These are phyloP conservation scores for Trisateles emortualis DNA, from an alignment of 2,888 invertebrate genomes.

Conservation along the genomic window DNA sequence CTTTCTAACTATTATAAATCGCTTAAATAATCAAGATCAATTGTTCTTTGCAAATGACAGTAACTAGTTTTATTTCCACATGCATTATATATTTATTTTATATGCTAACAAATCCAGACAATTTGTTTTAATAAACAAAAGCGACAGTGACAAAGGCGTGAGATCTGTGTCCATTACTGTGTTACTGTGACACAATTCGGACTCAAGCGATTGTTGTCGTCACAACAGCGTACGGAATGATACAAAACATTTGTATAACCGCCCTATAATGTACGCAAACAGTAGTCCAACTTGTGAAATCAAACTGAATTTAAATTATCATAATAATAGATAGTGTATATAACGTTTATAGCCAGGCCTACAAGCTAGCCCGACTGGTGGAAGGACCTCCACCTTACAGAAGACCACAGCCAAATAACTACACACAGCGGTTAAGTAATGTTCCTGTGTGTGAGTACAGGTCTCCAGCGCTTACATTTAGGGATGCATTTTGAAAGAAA, in stretches of 20 bases:
- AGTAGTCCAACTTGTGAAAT: slow-evolving; percentile 5
- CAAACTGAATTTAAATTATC: too few species aligned
- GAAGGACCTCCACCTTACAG: too few species aligned
- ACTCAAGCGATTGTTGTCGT: slow-evolving; percentile 4
- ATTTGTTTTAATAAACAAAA: slow-evolving; percentile 48
- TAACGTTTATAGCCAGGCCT: too few species aligned
- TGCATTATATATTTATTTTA: neutral
- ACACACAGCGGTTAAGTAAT: too few species aligned
- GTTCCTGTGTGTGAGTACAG: too few species aligned
- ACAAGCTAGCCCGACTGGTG: too few species aligned
- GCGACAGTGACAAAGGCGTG: slow-evolving; percentile 29
- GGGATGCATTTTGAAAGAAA: too few species aligned
- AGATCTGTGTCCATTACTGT: slow-evolving; percentile 30
- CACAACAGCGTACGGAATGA: neutral
- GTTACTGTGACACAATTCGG: slow-evolving; percentile 8
- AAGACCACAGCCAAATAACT: too few species aligned
- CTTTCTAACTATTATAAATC: neutral
- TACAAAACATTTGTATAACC: slow-evolving; percentile 7
- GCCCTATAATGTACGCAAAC: neutral
- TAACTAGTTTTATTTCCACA: slow-evolving; percentile 16
- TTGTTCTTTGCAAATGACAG: slow-evolving; percentile 22
- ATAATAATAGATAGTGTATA: too few species aligned
- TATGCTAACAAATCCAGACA: slow-evolving; percentile 30
- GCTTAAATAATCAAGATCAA: slow-evolving; percentile 28
- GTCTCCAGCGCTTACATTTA: too few species aligned